These are phyloP conservation scores for Picathartes gymnocephalus DNA, from an alignment of 2,113 vertebrate genomes.

Conservation along the genomic window DNA sequence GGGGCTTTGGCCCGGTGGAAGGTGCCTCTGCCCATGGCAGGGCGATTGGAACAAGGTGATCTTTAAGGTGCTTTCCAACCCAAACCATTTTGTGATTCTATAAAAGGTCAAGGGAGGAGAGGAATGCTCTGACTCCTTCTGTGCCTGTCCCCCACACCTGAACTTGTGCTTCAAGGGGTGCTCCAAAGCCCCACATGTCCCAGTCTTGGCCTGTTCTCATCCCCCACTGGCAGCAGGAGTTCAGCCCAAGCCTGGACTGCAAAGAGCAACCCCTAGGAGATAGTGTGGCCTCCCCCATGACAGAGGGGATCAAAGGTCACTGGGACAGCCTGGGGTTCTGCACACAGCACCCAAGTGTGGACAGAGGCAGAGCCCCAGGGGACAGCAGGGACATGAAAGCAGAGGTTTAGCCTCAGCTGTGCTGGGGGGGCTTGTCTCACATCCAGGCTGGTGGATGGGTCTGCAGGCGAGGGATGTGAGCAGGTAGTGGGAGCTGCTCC, in stretches of 20 bases:
- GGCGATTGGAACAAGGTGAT: not conserved
- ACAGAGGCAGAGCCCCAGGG: not conserved
- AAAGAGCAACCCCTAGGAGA: not conserved
- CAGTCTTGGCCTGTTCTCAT: not conserved
- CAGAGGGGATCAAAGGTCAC: not conserved
- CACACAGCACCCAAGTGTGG: accelerated
- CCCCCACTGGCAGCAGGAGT: not conserved
- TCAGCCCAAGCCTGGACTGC: not conserved
- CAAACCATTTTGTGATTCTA: not conserved
- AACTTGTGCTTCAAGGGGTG: not conserved
- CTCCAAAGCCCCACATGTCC: accelerated
- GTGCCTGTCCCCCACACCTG: not conserved
- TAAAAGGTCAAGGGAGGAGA: not conserved
- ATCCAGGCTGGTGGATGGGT: no score
- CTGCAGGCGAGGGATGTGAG: not conserved
- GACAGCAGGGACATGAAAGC: not conserved
- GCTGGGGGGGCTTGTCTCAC: accelerated
- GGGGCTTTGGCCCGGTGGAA: not conserved
- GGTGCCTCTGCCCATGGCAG: not conserved
- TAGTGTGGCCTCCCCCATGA: not conserved
- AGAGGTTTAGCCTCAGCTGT: accelerated
- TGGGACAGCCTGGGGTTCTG: not conserved
- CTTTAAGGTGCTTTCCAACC: not conserved
- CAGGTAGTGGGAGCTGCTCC: not conserved
- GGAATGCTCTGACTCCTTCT: not conserved